phyloP scores from a whole-genome alignment of 2,113 vertebrate species.

The Oryzias woworae region DNA sequence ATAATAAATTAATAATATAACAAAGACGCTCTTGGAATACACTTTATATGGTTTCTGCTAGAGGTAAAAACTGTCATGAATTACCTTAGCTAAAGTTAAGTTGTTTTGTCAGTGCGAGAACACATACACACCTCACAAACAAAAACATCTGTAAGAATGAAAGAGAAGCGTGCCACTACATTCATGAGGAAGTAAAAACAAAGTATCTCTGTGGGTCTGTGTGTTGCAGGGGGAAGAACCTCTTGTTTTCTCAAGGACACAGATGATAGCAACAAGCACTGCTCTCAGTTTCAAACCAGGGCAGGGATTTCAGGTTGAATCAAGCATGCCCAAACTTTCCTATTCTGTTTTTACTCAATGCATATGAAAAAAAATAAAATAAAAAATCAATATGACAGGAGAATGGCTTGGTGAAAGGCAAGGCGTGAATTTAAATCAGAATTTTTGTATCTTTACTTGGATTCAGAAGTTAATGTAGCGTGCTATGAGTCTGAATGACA shows the following conservation, averaged over 20 bases:
- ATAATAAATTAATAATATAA: slow-evolving; percentile 24
- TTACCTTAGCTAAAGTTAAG: slow-evolving; percentile 5
- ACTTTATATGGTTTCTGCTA: slow-evolving; percentile 14
- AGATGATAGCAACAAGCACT: slow-evolving; percentile 55
- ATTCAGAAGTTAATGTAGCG: slow-evolving; percentile 51
- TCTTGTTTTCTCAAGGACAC: slow-evolving; percentile 68
- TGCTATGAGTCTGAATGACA: background rate
- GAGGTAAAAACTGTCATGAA: slow-evolving; percentile 1
- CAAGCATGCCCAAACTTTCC: slow-evolving; percentile 44
- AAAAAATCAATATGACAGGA: slow-evolving; percentile 70
- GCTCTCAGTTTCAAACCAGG: slow-evolving; percentile 47
- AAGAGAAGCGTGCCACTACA: slow-evolving; percentile 29
- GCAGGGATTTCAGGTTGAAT: slow-evolving; percentile 50
- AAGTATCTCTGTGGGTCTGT: slow-evolving; percentile 48
- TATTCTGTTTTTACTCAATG: slow-evolving; percentile 65
- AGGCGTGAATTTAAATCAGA: slow-evolving; percentile 52
- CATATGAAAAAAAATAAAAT: slow-evolving; percentile 63
- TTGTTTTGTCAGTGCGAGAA: slow-evolving; percentile 1
- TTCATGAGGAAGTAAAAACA: slow-evolving; percentile 54
- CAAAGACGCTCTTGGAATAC: slow-evolving; percentile 1
- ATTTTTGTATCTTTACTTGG: slow-evolving; percentile 32
- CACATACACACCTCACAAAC: background rate
- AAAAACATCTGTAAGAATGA: slow-evolving; percentile 36
- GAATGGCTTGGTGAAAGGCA: slow-evolving; percentile 30
- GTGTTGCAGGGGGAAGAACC: slow-evolving; percentile 31